A percentile compares a stretch with the other conserved stretches of the same genome.
These are phyloP conservation scores for Cassiopea xamachana DNA, from an alignment of 30 jellyfish, hydroid and myxozoan genomes.

Conservation along the genomic window DNA sequence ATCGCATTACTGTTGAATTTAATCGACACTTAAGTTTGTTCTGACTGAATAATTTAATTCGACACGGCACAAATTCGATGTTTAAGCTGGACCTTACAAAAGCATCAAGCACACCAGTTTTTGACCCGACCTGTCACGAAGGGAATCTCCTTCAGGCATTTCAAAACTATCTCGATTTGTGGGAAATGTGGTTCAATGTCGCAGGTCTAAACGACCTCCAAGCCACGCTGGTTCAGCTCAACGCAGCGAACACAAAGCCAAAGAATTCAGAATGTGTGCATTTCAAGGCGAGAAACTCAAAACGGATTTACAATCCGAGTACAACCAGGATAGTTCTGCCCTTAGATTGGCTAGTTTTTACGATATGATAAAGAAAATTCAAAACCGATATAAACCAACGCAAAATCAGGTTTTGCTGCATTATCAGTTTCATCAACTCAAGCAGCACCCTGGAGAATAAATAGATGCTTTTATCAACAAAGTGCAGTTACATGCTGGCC, in stretches of 20 bases:
- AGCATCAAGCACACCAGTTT: neutral
- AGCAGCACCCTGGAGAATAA: neutral
- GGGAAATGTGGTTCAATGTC: slow-evolving; percentile 48
- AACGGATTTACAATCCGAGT: neutral
- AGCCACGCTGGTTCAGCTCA: slow-evolving; percentile 1
- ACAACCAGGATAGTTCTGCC: neutral
- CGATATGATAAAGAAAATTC: slow-evolving; percentile 32
- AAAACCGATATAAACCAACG: neutral
- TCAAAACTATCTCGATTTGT: neutral
- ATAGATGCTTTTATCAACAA: slow-evolving; percentile 12
- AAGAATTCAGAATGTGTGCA: slow-evolving; percentile 28
- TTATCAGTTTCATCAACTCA: slow-evolving; percentile 14
- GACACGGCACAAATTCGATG: no score
- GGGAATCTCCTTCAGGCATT: neutral
- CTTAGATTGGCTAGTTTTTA: slow-evolving; percentile 21
- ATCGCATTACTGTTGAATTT: no score
- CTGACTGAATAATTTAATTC: no score
- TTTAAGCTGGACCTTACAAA: neutral
- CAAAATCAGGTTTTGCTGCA: neutral
- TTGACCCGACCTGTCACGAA: neutral
- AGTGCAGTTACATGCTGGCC: neutral
- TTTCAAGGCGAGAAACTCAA: slow-evolving; percentile 22
- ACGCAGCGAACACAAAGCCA: slow-evolving; percentile 26
- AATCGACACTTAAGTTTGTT: no score
- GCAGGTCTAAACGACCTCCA: slow-evolving; percentile 13